Percentiles rank a stretch among this genome's conserved stretches.
Conservation (phyloP, 2,113 vertebrate species). For the Oceanodroma tethys region DNA sequence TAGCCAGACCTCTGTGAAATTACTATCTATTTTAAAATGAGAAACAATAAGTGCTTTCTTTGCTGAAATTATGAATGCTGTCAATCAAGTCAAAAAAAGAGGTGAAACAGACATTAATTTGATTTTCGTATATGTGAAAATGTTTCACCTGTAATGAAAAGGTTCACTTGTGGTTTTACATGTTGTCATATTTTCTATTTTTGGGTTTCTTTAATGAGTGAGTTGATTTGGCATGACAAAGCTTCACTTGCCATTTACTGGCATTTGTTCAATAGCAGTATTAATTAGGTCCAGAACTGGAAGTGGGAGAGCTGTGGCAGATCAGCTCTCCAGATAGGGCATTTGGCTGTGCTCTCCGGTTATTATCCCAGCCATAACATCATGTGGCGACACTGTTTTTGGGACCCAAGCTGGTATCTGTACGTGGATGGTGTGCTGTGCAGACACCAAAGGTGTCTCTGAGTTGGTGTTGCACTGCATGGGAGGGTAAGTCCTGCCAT, state of each 20-base stretch:
- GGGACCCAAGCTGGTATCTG: not conserved
- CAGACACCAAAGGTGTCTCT: not conserved
- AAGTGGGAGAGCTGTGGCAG: not conserved
- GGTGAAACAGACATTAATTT: not conserved
- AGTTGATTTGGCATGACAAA: not conserved
- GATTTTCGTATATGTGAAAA: not conserved
- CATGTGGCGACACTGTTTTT: not conserved
- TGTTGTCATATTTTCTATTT: not conserved
- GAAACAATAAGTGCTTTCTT: not conserved
- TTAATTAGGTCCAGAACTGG: not conserved
- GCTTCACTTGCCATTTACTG: not conserved
- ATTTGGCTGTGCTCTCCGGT: not conserved
- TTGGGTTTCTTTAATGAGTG: not conserved
- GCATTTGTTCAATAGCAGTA: not conserved
- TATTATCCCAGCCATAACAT: not conserved
- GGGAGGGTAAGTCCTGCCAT: not conserved
- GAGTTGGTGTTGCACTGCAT: not conserved
- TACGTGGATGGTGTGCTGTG: not conserved
- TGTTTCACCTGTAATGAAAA: not conserved
- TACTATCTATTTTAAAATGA: not conserved
- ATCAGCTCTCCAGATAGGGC: not conserved
- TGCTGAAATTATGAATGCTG: not conserved
- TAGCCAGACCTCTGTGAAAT: not conserved
- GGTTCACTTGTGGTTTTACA: not conserved
- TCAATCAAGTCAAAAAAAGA: not conserved